Evolutionary conservation across 2,888 invertebrate species (phyloP), one percentile per base, ranked within the genome.

Genomic region (Phengaris alcon): DNA sequence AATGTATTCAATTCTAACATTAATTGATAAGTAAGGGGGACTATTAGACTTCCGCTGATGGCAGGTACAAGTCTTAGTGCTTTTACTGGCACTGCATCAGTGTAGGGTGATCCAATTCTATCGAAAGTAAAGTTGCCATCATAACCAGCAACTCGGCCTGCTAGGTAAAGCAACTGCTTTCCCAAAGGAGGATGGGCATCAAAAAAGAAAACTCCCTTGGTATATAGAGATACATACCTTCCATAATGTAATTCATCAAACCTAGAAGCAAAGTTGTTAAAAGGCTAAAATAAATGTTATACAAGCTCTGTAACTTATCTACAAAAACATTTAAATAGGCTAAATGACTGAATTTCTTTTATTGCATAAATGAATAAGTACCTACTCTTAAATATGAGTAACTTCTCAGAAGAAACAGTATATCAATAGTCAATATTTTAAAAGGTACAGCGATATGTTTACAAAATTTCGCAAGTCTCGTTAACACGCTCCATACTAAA

Each of bases 221-320:
- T 96, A 84, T 99, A 99, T 74, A 98, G 91, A 6, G 97, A 96
- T 0, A 98, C 97, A 93, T 98, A 99, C 90, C 98, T 97, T 74
- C 98, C 98, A 93, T 98, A 99, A 87, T 99, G 98, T 59, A 99
- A 91, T 90, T 99, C 99, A 92, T 99, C 99, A 94, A 99, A 99
- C 76, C 98, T 98, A 89, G 15, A 22, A 59, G 59, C 59, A 59
- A 22, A 9, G 15, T 55, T n/a, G 15, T n/a, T n/a, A 15, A 22
- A 22, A 15, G 13, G 15, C n/a, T 57, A 15, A 15, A 15, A 59
- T 59, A 59, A 15, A 57, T n/a, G n/a, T n/a, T n/a, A n/a, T n/a
- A n/a, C n/a, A n/a, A n/a, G n/a, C n/a, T n/a, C n/a, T n/a, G n/a
- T n/a, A n/a, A n/a, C n/a, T n/a, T n/a, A n/a, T 48, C 8, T 48